A percentile compares a stretch with the other conserved stretches of the same genome.
These are phyloP conservation scores for Sebastolobus alascanus DNA, from an alignment of 2,797 vertebrate genomes.

Conservation along the genomic window DNA sequence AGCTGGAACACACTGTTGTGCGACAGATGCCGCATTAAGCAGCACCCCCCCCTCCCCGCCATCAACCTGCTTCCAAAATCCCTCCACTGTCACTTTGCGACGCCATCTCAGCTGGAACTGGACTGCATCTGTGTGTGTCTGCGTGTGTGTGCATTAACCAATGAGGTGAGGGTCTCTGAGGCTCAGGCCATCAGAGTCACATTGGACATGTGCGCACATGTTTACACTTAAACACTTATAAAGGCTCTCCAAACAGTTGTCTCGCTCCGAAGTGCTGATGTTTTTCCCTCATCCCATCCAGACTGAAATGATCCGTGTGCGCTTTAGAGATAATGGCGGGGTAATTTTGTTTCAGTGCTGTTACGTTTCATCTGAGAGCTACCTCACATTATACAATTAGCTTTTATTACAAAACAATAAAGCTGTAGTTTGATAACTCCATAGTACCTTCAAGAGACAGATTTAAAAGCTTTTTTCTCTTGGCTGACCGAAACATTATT, in stretches of 20 bases:
- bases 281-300: slow-evolving; percentile 57
- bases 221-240: slow-evolving; percentile 56
- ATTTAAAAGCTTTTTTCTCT: slow-evolving; percentile 32
- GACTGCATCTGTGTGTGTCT: slow-evolving; percentile 29
- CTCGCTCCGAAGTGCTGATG: slow-evolving; percentile 55
- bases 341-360: slow-evolving; percentile 67
- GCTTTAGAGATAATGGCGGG: slow-evolving; percentile 61
- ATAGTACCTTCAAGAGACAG: slow-evolving; percentile 27
- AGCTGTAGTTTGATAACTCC: slow-evolving; percentile 40
- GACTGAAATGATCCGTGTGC: slow-evolving; percentile 68
- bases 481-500: slow-evolving; percentile 33
- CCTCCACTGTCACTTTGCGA: slow-evolving; percentile 52
- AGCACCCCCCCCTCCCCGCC: slow-evolving; percentile 26
- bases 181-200: slow-evolving; percentile 31
- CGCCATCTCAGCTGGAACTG: slow-evolving; percentile 46
- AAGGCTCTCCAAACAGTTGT: slow-evolving; percentile 40
- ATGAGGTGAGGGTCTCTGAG: slow-evolving; percentile 43
- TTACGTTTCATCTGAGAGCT: slow-evolving; percentile 62
- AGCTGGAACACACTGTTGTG: slow-evolving; percentile 68
- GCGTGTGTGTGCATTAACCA: slow-evolving; percentile 21
- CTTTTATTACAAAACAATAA: slow-evolving; percentile 71
- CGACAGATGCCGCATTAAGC: slow-evolving; percentile 80
- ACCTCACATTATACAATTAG: slow-evolving; percentile 66
- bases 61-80: slow-evolving; percentile 61
- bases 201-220: slow-evolving; percentile 16